Evolutionary conservation across 2,888 invertebrate species (phyloP).

Genomic region (Spodoptera picta): DNA sequence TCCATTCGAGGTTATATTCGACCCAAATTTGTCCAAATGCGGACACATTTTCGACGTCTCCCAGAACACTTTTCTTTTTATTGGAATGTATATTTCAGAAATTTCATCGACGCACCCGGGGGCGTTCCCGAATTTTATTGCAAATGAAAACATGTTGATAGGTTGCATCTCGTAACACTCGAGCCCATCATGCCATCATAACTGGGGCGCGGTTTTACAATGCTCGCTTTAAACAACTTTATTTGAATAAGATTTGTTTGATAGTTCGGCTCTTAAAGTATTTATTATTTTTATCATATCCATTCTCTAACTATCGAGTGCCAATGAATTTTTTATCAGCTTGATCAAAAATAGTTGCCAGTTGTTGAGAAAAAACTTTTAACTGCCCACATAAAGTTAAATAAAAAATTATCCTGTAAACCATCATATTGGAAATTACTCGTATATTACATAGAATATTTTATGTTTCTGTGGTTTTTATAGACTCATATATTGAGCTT

Average conservation of each 20-base stretch:
- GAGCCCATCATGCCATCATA: slow-evolving; percentile 43
- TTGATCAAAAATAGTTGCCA: slow-evolving; percentile 35
- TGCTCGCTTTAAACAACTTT: slow-evolving; percentile 18
- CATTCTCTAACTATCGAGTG: slow-evolving; percentile 4
- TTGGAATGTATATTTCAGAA: slow-evolving; percentile 79
- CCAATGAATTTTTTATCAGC: slow-evolving; percentile 31
- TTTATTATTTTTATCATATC: slow-evolving; percentile 12
- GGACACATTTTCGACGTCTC: slow-evolving; percentile 79
- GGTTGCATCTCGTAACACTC: slow-evolving; percentile 65
- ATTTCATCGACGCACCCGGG: slow-evolving; percentile 67
- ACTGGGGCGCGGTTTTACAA: slow-evolving; percentile 38
- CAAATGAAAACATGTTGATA: slow-evolving; percentile 70
- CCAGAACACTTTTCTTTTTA: slow-evolving; percentile 78
- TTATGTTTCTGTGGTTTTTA: slow-evolving; percentile 81
- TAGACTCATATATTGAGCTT: slow-evolving; percentile 81
- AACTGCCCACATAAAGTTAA: slow-evolving; percentile 28
- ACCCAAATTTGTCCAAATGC: slow-evolving; percentile 82
- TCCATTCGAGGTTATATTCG: slow-evolving; percentile 77
- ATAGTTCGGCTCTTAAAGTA: slow-evolving; percentile 1
- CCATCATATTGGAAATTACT: slow-evolving; percentile 76
- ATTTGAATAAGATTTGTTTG: slow-evolving; percentile 28
- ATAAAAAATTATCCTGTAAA: slow-evolving; percentile 54
- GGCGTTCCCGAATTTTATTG: slow-evolving; percentile 67
- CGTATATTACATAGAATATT: slow-evolving; percentile 77
- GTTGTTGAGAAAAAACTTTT: slow-evolving; percentile 22